Evolutionary conservation across 2,113 vertebrate species (phyloP), one percentile per base, ranked within the genome.

Genomic region (Nyctereutes procyonoides): DNA sequence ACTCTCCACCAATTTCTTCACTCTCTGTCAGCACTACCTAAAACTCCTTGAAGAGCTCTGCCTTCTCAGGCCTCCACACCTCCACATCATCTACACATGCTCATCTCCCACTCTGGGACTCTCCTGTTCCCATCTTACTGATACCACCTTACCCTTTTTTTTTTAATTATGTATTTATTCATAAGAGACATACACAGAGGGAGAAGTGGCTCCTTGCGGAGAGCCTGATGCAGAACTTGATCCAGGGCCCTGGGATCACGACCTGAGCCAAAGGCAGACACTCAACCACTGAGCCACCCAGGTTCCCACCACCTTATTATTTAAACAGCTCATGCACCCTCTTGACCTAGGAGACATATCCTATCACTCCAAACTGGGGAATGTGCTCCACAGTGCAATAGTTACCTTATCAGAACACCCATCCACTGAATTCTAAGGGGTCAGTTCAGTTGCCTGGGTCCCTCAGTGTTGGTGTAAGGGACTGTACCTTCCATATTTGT

Each of bases 381-480:
- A 2, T 2, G 6, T 74, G 38, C 28, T n/a, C 51, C 35, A 16
- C 0, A 0, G 3, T 51, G 7, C 63, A 43, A 3, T 3, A 62
- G 28, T 69, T 17, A 32, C 8, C 51, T 58, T 0, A 0, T n/a
- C 35, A 67, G 26, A 71, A 32, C 22, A 48, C 32, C 17, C 24
- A 30, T 3, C 32, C 30, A 26, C 35, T 6, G 3, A 26, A 9
- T 35, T 74, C 13, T n/a, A 35, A 48, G 56, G 10, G 24, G 8
- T 53, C 30, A 8, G 2, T 43, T 67, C 9, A n/a, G 38, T n/a
- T 19, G 7, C 67, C 55, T 43, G 19, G 9, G 22, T 56, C 2
- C 22, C 73, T 94, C 16, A 8, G 26, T 55, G 14, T 24, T 73
- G 8, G 11, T 43, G 8, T 3, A 67, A 22, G 13, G 38, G 30